Base-by-base conservation (phyloP, 2,888 invertebrate genomes). In the Cactoblastis cactorum region DNA sequence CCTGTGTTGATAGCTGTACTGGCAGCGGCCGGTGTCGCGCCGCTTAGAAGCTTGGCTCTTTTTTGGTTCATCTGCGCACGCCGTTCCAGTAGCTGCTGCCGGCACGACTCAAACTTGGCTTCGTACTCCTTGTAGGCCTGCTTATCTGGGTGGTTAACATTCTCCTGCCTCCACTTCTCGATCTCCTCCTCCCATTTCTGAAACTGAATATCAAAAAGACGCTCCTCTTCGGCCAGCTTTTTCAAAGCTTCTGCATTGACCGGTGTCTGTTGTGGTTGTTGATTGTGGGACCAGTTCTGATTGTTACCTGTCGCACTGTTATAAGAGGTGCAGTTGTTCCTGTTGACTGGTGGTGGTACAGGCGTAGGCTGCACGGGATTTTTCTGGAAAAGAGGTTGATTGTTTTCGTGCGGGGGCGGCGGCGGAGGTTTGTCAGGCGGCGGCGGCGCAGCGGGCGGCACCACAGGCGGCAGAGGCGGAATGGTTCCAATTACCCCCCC, bases 101-200 rank as follows among this genome's bases (percentile, higher is more conserved):
- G 91, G 88, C 95, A 97, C 33, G 94, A 92, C 70, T 96, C 95
- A 93, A 97, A 97, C 77, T 96, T 96, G 48, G 94, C 92, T 80
- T 97, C 96, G 80, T 97, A 97, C 67, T 95, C 94, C 63, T 91
- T 91, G 71, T 96, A 96, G 62, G 95, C 95, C 80, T 94, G 93
- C 79, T 95, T 95, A 76, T 97, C 97, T 0, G 97, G 97, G 86
- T 97, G 97, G 78, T 96, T 95, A 32, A 94, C 94, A 86, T 98
- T 98, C 69, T 97, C 95, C 56, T 93, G 92, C 74, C 95, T 96
- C 98, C 98, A 98, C 65, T 95, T 95, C 67, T 95, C 94, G 77
- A 97, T 97, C 76, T 97, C 96, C 61, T 95, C 92, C 80, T 97
- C 97, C 97, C 97, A 98, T 70, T 96, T 94, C 66, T 93, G 92